These are phyloP conservation scores for Notothenia coriiceps DNA, from an alignment of 2,113 vertebrate genomes.

Conservation along the genomic window DNA sequence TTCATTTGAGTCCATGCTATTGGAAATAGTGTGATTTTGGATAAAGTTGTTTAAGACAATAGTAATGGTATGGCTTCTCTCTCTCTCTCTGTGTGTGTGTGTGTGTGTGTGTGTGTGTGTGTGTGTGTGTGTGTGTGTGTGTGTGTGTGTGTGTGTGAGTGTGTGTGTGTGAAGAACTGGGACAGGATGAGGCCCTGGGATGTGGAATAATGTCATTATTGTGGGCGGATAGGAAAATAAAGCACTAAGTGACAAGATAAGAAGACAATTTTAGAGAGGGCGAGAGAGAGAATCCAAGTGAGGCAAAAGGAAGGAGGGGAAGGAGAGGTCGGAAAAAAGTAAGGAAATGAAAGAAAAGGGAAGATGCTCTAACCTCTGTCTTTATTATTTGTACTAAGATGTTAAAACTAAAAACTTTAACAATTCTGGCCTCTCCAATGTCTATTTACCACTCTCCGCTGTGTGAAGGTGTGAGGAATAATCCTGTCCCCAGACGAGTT, in stretches of 20 bases:
- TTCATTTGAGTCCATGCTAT: neutral
- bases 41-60: neutral
- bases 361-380: neutral
- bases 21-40: neutral
- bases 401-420: no score
- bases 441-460: neutral
- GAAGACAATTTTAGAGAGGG: constrained; percentile 20
- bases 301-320: constrained; percentile 3
- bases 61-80: neutral
- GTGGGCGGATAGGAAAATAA: constrained; percentile 59
- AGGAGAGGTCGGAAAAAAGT: constrained; percentile 1
- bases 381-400: neutral
- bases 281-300: constrained; percentile 8
- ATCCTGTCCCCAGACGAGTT: neutral
- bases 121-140: constrained; percentile 18
- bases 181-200: constrained; percentile 37
- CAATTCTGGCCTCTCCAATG: neutral
- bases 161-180: constrained; percentile 18
- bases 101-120: constrained; percentile 7
- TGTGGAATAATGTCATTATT: constrained; percentile 51
- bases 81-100: constrained; percentile 4
- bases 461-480: constrained; percentile 10
- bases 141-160: constrained; percentile 7
- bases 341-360: neutral
- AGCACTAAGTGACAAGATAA: constrained; percentile 57